Conservation (phyloP, 2,113 vertebrate genomes). For the Bubo scandiacus region DNA sequence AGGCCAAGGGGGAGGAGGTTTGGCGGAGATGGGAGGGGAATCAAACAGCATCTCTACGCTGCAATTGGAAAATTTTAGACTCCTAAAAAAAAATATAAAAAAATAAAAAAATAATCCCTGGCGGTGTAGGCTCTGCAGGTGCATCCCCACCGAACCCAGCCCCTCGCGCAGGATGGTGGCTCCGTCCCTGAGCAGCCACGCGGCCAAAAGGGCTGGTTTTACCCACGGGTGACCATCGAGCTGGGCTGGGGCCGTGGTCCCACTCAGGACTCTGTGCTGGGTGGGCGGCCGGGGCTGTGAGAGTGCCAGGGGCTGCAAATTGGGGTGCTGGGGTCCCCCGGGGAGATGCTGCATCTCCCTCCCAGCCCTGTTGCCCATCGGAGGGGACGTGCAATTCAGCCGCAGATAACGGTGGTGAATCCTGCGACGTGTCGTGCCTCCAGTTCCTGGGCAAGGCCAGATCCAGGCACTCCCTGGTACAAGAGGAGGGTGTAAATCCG, state of each 20-base stretch:
- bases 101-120: background rate
- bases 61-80: constrained; percentile 48
- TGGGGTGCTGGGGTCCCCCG: background rate
- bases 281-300: rapidly evolving
- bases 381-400: rapidly evolving
- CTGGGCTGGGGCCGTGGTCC: background rate
- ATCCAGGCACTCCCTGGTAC: background rate
- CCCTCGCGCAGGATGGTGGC: background rate
- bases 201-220: background rate
- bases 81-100: background rate
- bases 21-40: background rate
- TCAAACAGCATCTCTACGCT: background rate
- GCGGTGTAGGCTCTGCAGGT: constrained; percentile 12
- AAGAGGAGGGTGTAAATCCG: background rate
- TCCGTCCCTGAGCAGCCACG: rapidly evolving
- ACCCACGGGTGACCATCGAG: rapidly evolving
- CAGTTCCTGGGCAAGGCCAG: rapidly evolving
- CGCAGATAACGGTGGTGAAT: background rate
- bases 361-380: rapidly evolving
- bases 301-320: background rate
- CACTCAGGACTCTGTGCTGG: background rate
- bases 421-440: rapidly evolving
- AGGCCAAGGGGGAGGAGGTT: constrained; percentile 42
- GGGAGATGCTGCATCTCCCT: background rate
- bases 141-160: background rate